These are phyloP conservation scores for Anolis apletophallus DNA, from an alignment of 2,797 vertebrate genomes.

Conservation along the genomic window DNA sequence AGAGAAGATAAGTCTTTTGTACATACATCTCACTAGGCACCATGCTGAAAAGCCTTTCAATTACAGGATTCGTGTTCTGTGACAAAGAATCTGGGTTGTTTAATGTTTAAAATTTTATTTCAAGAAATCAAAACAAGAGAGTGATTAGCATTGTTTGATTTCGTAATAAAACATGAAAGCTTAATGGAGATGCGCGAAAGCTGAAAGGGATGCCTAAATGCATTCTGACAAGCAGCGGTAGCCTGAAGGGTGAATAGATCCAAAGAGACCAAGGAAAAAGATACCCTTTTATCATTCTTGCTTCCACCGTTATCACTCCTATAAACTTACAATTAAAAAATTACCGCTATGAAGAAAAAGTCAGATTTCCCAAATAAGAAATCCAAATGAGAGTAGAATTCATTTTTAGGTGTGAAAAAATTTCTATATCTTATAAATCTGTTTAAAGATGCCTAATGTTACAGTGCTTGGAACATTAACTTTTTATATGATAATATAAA, in stretches of 20 bases:
- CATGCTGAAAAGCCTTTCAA: conserved; percentile 36
- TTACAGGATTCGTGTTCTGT: conserved; percentile 13
- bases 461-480: neutral
- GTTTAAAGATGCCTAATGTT: too few relatives aligned
- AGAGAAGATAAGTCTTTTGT: conserved; percentile 48
- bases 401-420: neutral
- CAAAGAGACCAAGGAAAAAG: neutral
- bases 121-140: conserved; percentile 9
- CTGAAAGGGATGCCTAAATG: neutral
- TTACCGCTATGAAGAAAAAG: neutral
- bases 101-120: conserved; percentile 31
- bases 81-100: conserved; percentile 22
- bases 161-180: conserved; percentile 48
- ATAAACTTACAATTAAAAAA: neutral
- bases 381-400: neutral
- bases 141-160: conserved; percentile 63
- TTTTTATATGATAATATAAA: neutral
- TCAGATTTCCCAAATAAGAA: neutral
- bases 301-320: neutral
- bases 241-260: conserved; percentile 42
- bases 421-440: neutral
- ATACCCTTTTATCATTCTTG: neutral
- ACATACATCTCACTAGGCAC: conserved; percentile 40
- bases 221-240: conserved; percentile 22
- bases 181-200: conserved; percentile 27